These are phyloP conservation scores for Sapajus apella DNA, from an alignment of 2,113 vertebrate genomes.

Conservation along the genomic window DNA sequence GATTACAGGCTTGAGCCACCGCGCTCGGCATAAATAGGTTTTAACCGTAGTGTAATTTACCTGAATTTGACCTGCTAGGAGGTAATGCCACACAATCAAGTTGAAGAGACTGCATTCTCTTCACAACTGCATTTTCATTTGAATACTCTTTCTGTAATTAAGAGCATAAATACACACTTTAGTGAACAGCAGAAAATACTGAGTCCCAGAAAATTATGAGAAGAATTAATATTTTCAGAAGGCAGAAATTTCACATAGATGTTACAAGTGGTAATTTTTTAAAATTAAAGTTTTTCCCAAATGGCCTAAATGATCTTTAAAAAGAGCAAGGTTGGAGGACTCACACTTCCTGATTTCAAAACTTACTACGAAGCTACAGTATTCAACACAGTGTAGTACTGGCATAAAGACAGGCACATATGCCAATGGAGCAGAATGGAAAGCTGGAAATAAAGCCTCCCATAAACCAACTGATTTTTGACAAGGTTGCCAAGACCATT, in stretches of 20 bases:
- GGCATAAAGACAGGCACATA: neutral
- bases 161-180: slow-evolving; percentile 29
- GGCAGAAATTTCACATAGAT: slow-evolving; percentile 7
- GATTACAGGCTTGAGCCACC: too few relatives aligned
- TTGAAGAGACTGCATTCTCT: slow-evolving; percentile 89
- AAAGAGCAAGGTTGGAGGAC: neutral
- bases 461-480: neutral
- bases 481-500: neutral
- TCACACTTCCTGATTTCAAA: slow-evolving; percentile 45
- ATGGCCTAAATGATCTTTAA: neutral
- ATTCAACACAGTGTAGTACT: neutral
- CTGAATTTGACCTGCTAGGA: slow-evolving; percentile 78
- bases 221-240: slow-evolving; percentile 22
- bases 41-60: slow-evolving; percentile 55
- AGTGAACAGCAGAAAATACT: slow-evolving; percentile 3
- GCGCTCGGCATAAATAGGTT: neutral
- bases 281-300: neutral
- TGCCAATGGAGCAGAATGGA: neutral
- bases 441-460: neutral
- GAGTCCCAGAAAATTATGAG: neutral
- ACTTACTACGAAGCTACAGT: neutral
- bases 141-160: slow-evolving; percentile 85
- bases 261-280: neutral
- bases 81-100: slow-evolving; percentile 79
- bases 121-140: slow-evolving; percentile 83